Evolutionary conservation across 2,113 vertebrate species (phyloP).

Genomic region (Equus przewalskii): DNA sequence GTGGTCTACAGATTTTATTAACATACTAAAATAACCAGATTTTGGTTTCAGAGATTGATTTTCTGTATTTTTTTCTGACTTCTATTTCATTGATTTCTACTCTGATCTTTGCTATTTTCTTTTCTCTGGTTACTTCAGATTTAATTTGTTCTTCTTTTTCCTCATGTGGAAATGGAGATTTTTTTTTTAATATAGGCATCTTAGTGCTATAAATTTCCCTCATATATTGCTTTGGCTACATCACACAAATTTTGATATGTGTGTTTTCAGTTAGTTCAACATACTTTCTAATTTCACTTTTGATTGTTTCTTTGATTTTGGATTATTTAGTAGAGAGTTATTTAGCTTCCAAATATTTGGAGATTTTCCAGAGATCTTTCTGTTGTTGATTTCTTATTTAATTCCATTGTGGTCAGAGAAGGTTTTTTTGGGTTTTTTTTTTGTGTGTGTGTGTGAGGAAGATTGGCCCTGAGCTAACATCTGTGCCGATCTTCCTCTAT

Average conservation of each 20-base stretch:
- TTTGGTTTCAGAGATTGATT: not conserved
- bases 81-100: not conserved
- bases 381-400: constrained; percentile 9
- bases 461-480: too few relatives aligned
- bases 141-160: constrained; percentile 4
- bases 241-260: constrained; percentile 10
- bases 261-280: constrained; percentile 31
- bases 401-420: constrained; percentile 42
- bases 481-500: too few relatives aligned
- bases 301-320: not conserved
- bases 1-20: not conserved
- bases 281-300: not conserved
- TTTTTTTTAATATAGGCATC: not conserved
- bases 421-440: too few relatives aligned
- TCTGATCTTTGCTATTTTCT: not conserved
- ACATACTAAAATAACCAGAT: not conserved
- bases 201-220: constrained; percentile 2
- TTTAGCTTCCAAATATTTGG: constrained; percentile 55
- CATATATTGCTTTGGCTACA: not conserved
- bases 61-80: not conserved
- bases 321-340: not conserved
- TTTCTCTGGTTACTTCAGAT: not conserved
- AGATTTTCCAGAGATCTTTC: constrained; percentile 23
- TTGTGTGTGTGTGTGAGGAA: too few relatives aligned
- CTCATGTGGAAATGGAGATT: not conserved